Conservation (phyloP, 2,888 invertebrate species). For the Netelia inedita region DNA sequence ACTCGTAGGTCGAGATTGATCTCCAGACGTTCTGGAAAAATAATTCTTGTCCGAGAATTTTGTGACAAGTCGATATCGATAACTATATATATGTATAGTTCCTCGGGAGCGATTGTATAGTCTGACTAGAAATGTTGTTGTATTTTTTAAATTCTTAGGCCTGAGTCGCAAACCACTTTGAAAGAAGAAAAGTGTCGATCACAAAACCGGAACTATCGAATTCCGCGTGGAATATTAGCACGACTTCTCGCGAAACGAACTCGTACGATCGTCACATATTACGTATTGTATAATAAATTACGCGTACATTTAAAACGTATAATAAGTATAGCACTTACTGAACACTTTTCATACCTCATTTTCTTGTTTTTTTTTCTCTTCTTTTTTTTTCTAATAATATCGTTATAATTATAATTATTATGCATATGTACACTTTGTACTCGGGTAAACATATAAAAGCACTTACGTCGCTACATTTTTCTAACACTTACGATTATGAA, state of each 20-base stretch:
- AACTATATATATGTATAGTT: background rate
- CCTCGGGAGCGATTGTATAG: constrained; percentile 17
- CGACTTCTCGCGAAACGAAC: background rate
- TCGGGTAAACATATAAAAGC: constrained; percentile 78
- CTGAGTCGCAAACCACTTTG: constrained; percentile 5
- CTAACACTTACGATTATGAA: constrained; percentile 59
- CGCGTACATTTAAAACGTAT: constrained; percentile 40
- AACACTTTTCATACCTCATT: constrained; percentile 47
- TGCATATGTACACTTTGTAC: constrained; percentile 78
- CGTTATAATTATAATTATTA: constrained; percentile 17
- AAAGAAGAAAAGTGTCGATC: constrained; percentile 14
- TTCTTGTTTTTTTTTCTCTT: constrained; percentile 20
- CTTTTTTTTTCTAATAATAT: constrained; percentile 17
- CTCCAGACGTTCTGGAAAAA: constrained; percentile 31
- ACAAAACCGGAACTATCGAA: constrained; percentile 7
- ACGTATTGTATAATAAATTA: constrained; percentile 12
- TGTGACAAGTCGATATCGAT: background rate
- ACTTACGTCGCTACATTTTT: constrained; percentile 72
- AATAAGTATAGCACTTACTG: constrained; percentile 30
- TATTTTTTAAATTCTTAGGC: constrained; percentile 32
- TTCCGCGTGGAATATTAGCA: constrained; percentile 17
- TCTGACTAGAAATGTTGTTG: constrained; percentile 25
- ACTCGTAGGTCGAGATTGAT: background rate
- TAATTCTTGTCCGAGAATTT: constrained; percentile 30
- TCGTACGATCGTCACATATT: constrained; percentile 21